These are phyloP conservation scores for Drosophila bifasciata DNA, from an alignment of 1,140 invertebrate genomes.

Conservation along the genomic window DNA sequence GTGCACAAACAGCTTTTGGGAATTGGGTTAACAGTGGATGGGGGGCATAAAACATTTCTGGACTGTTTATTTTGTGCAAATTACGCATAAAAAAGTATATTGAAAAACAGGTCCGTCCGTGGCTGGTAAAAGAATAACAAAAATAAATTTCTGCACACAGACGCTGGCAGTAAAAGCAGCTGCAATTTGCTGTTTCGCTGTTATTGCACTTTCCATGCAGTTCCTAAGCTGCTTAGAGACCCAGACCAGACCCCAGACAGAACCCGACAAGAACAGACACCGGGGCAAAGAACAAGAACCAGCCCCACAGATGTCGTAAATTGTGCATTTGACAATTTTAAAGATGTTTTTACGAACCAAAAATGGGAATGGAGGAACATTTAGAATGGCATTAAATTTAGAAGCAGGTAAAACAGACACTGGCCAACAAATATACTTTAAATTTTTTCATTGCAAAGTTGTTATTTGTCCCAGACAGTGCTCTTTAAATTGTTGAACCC, in stretches of 20 bases:
- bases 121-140: constrained; percentile 40
- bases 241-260: constrained; percentile 11
- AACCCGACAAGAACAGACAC: not conserved
- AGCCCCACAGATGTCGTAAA: constrained; percentile 43
- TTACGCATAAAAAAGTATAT: constrained; percentile 34
- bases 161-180: constrained; percentile 32
- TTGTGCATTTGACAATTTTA: constrained; percentile 65
- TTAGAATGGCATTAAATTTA: too few species aligned
- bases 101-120: not conserved
- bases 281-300: not conserved
- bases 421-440: not conserved
- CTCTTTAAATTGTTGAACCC: not conserved
- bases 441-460: not conserved
- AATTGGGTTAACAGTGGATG: constrained; percentile 56
- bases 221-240: constrained; percentile 50
- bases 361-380: constrained; percentile 23
- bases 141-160: constrained; percentile 45
- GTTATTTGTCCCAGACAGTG: not conserved
- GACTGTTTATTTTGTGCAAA: constrained; percentile 40
- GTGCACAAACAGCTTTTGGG: constrained; percentile 30
- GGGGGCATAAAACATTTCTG: constrained; percentile 28
- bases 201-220: constrained; percentile 33
- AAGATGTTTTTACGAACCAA: constrained; percentile 22
- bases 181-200: constrained; percentile 5
- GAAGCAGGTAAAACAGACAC: not conserved